Base-by-base conservation (phyloP, 2,888 invertebrate species). In the Eupithecia inturbata region DNA sequence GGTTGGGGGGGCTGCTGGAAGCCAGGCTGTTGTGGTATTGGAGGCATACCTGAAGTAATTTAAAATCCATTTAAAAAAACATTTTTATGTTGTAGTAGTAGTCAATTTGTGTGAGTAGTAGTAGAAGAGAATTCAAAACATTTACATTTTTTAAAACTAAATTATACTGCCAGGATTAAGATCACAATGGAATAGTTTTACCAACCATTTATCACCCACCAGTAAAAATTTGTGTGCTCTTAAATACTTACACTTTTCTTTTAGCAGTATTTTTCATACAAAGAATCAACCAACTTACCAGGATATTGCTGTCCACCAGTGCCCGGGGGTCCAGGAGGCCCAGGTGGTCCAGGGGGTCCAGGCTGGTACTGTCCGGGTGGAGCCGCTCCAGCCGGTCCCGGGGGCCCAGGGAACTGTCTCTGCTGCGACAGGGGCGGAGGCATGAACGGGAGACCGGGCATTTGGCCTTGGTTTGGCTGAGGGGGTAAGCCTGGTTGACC, bases 371-470 rank as follows among this genome's bases (percentile, higher is more conserved):
- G 66, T 66, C 66, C 66, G 22, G 66, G 26, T n/a, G 66, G 39
- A 41, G 36, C 26, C 33, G 64, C 64, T 10, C 63, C 91, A 16
- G 89, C 85, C 0, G 75, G 72, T 57, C 74, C 77, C 86, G 91
- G 73, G 74, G 78, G 33, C 4, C 83, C 88, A 9, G 88, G 85
- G 77, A 83, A 91, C 80, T 89, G 91, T 63, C 86, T 83, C 77
- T 90, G 91, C 77, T 90, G 91, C 0, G 83, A 76, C 45, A 90
- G 69, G 0, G 95, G 94, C 1, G 95, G 95, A 0, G 94, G 95
- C 94, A 95, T 95, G 74, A 94, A 93, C 1, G 89, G 89, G 5
- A 90, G 80, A 0, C 92, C 90, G 1, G 87, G 81, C 82, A 92
- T 88, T 3, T 88, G 77, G 36, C 82, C 86, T 49, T 80, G 84